These are phyloP conservation scores for Cebidichthys violaceus DNA, from an alignment of 2,113 vertebrate species.

Conservation along the genomic window DNA sequence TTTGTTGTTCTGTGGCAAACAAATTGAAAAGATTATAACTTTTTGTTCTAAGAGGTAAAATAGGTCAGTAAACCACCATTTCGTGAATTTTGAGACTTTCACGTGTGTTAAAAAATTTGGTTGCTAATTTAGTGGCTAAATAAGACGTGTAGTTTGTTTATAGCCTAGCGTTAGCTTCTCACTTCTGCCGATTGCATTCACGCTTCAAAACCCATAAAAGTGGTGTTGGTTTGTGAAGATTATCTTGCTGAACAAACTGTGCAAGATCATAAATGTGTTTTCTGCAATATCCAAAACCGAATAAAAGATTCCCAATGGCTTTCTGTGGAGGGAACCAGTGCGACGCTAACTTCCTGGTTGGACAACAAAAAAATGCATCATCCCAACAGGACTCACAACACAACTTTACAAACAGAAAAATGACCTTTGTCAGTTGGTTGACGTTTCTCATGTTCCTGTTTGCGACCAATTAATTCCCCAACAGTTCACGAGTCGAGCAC, in stretches of 20 bases:
- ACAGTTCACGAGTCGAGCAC: neutral
- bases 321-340: neutral
- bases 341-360: neutral
- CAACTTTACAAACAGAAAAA: conserved; percentile 2
- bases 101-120: neutral
- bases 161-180: neutral
- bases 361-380: neutral
- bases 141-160: neutral
- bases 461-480: neutral
- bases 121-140: neutral
- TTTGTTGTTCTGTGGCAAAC: too few relatives aligned
- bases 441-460: conserved; percentile 10
- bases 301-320: neutral
- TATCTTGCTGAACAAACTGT: neutral
- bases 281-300: neutral
- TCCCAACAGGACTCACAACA: neutral
- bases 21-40: neutral
- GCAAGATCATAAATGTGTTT: neutral
- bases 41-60: neutral
- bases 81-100: neutral
- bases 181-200: neutral
- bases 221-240: neutral
- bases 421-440: neutral
- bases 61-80: neutral
- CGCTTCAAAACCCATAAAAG: neutral